Conservation (phyloP, 2,113 vertebrate species). For the Anolis sagrei region DNA sequence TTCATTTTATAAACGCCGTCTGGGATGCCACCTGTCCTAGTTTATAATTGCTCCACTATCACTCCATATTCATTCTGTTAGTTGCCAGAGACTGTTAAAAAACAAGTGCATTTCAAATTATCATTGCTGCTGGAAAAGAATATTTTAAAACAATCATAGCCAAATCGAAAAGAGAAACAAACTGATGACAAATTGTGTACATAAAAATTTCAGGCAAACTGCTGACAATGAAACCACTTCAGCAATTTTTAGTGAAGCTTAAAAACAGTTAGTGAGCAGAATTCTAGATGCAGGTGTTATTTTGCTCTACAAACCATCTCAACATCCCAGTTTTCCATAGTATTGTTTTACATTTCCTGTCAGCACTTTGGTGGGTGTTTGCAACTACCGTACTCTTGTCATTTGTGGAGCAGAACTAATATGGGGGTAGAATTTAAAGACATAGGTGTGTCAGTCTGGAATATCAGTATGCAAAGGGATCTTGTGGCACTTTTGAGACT, state of each 20-base stretch:
- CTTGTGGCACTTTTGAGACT: too few species aligned
- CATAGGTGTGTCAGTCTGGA: too few species aligned
- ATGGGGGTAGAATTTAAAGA: background rate
- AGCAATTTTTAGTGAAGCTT: constrained; percentile 41
- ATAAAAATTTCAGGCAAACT: constrained; percentile 52
- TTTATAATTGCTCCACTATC: constrained; percentile 40
- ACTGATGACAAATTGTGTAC: constrained; percentile 44
- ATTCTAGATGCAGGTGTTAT: constrained; percentile 15
- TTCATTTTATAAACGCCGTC: constrained; percentile 39
- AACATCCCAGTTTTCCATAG: constrained; percentile 22
- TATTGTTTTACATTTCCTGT: constrained; percentile 31
- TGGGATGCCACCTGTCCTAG: constrained; percentile 37
- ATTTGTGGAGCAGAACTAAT: constrained; percentile 15
- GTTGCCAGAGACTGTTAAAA: constrained; percentile 31
- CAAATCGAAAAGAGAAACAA: constrained; percentile 46
- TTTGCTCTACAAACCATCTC: constrained; percentile 28
- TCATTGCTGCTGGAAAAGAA: constrained; percentile 44
- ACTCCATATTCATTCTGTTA: constrained; percentile 26
- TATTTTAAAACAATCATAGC: constrained; percentile 31
- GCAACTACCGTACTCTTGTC: constrained; percentile 25
- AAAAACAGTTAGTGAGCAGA: constrained; percentile 37
- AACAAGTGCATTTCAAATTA: constrained; percentile 21
- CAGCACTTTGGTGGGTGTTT: background rate
- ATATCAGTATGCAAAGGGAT: too few species aligned
- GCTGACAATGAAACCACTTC: constrained; percentile 39